phyloP scores from a whole-genome alignment of 2,797 vertebrate genomes.

The Helicolenus hilgendorfi region DNA sequence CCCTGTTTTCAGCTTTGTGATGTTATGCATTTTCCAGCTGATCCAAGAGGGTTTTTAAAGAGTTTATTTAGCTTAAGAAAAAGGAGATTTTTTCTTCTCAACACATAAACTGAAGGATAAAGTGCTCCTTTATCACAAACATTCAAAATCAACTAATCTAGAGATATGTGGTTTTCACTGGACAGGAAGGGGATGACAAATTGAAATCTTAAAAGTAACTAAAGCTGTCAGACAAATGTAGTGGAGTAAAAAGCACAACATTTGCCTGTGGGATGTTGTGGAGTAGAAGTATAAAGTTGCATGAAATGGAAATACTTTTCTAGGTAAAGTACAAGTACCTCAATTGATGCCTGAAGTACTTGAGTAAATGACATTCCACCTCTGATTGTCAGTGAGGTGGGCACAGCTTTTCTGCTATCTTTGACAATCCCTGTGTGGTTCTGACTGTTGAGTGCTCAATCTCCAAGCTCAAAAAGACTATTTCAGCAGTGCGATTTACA shows the following conservation, averaged over 20 bases:
- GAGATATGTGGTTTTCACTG: too few species aligned
- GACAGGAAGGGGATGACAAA: fast-evolving
- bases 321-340: not conserved
- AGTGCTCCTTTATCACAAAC: not conserved
- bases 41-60: too few species aligned
- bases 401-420: not conserved
- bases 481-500: not conserved
- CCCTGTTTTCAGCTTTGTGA: too few species aligned
- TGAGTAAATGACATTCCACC: not conserved
- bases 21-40: too few species aligned
- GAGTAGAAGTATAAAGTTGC: not conserved
- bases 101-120: too few species aligned
- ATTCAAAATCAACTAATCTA: not conserved
- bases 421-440: not conserved
- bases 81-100: not conserved
- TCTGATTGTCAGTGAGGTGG: not conserved
- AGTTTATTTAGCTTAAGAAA: too few species aligned
- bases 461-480: not conserved
- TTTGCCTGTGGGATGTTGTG: not conserved
- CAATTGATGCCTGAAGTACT: not conserved
- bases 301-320: not conserved
- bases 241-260: not conserved
- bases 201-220: too few species aligned
- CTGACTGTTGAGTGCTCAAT: not conserved
- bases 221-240: not conserved